phyloP scores from a whole-genome alignment of 2,797 vertebrate genomes.

The Percopsis omiscomaycus region DNA sequence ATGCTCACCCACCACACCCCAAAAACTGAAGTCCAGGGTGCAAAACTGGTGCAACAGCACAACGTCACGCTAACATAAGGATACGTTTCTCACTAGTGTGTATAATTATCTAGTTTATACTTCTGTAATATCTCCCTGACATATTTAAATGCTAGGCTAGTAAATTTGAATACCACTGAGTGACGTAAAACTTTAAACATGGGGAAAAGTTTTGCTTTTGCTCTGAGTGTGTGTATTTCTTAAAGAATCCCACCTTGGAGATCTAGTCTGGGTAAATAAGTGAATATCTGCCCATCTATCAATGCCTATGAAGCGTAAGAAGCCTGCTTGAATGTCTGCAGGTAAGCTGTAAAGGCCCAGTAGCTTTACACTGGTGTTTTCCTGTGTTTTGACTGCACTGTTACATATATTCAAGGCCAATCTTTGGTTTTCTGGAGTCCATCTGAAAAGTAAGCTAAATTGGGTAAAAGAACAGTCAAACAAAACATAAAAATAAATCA shows the following conservation, averaged over 20 bases:
- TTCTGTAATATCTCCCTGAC: constrained; percentile 94
- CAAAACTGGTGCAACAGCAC: constrained; percentile 87
- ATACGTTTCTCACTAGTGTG: constrained; percentile 86
- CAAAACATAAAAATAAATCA: constrained; percentile 16
- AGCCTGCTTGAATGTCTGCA: constrained; percentile 44
- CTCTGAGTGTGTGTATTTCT: constrained; percentile 56
- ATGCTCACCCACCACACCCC: constrained; percentile 89
- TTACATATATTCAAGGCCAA: constrained; percentile 87
- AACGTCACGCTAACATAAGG: constrained; percentile 84
- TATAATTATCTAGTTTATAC: constrained; percentile 78
- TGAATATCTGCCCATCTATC: constrained; percentile 66
- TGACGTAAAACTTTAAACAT: constrained; percentile 65
- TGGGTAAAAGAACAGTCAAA: constrained; percentile 43
- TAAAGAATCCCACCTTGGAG: constrained; percentile 31
- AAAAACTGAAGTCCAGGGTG: constrained; percentile 83
- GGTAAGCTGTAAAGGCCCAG: constrained; percentile 39
- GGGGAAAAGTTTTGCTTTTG: constrained; percentile 56
- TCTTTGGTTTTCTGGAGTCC: constrained; percentile 94
- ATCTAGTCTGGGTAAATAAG: constrained; percentile 45
- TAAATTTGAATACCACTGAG: constrained; percentile 76
- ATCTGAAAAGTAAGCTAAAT: constrained; percentile 65
- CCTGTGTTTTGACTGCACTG: constrained; percentile 72
- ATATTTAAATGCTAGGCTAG: constrained; percentile 82
- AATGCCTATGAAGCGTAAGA: constrained; percentile 81
- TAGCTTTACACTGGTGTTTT: constrained; percentile 59